Percentiles rank a stretch among this genome's conserved stretches.
phyloP scores from a whole-genome alignment of 2,797 vertebrate genomes.

The Malurus leucopterus region DNA sequence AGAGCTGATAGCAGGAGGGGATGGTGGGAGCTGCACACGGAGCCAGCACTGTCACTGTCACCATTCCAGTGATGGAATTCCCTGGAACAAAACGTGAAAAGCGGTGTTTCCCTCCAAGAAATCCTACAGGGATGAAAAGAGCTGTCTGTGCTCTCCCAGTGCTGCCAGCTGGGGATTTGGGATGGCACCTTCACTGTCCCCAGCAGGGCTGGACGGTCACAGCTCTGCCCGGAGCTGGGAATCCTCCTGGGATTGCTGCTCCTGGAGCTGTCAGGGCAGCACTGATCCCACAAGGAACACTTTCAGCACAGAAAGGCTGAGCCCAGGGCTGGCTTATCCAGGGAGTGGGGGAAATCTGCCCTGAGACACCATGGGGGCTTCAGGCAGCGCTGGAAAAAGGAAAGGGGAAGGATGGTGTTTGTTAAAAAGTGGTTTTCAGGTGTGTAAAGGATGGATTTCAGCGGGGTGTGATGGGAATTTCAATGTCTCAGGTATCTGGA shows the following conservation, averaged over 20 bases:
- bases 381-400: neutral
- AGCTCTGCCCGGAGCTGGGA: neutral
- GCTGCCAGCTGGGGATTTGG: neutral
- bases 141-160: neutral
- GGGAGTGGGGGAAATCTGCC: slow-evolving; percentile 5
- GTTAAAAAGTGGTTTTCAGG: neutral
- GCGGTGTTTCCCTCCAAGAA: neutral
- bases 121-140: neutral
- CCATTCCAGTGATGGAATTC: rapidly evolving
- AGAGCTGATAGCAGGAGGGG: neutral
- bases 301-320: neutral
- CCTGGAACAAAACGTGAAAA: rapidly evolving
- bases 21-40: rapidly evolving
- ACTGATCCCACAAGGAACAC: neutral
- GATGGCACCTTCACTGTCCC: rapidly evolving
- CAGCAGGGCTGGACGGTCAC: neutral
- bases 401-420: neutral
- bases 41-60: rapidly evolving
- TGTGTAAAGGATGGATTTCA: neutral
- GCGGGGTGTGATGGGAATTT: rapidly evolving
- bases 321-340: neutral
- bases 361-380: neutral
- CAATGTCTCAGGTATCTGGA: no score
- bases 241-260: rapidly evolving
- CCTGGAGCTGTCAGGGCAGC: slow-evolving; percentile 25